Conservation (phyloP, 1,140 invertebrate genomes). For the Eufriesea mexicana region DNA sequence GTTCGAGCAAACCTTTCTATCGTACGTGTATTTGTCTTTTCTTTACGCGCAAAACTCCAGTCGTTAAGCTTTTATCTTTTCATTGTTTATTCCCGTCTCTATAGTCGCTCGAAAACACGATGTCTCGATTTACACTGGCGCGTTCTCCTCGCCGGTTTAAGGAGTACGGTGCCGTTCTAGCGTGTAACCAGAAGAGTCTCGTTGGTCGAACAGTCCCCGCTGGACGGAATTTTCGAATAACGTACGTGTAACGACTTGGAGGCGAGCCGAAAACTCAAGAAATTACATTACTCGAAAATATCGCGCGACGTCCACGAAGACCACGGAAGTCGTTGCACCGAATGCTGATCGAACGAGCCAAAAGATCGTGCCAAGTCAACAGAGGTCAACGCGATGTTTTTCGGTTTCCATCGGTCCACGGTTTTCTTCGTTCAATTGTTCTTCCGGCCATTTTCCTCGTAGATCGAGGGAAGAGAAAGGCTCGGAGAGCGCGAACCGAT, state of each 20-base stretch:
- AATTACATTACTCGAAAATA: slow-evolving; percentile 36
- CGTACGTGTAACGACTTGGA: slow-evolving; percentile 47
- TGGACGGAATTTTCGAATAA: slow-evolving; percentile 16
- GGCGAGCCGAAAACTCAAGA: slow-evolving; percentile 43
- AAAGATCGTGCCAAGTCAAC: slow-evolving; percentile 6
- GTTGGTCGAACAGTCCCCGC: background rate
- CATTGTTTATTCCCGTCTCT: slow-evolving; percentile 17
- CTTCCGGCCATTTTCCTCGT: too few species aligned
- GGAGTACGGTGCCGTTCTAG: background rate
- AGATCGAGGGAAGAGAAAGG: too few species aligned
- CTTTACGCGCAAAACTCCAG: background rate
- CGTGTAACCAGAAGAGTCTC: background rate
- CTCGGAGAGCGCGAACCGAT: too few species aligned
- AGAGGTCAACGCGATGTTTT: background rate
- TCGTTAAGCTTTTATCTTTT: slow-evolving; percentile 20
- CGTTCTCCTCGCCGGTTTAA: background rate
- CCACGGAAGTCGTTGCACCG: slow-evolving; percentile 18
- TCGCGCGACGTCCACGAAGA: slow-evolving; percentile 7
- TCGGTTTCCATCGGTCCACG: background rate
- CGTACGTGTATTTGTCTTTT: slow-evolving; percentile 55
- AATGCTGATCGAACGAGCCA: slow-evolving; percentile 21
- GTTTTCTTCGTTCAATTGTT: slow-evolving; percentile 3
- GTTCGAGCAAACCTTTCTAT: slow-evolving; percentile 52
- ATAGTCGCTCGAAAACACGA: background rate
- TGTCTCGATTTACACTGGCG: slow-evolving; percentile 15